Percentiles rank a stretch among this genome's conserved stretches.
These are phyloP conservation scores for Mus minutoides DNA, from an alignment of 2,797 vertebrate species.

Conservation along the genomic window DNA sequence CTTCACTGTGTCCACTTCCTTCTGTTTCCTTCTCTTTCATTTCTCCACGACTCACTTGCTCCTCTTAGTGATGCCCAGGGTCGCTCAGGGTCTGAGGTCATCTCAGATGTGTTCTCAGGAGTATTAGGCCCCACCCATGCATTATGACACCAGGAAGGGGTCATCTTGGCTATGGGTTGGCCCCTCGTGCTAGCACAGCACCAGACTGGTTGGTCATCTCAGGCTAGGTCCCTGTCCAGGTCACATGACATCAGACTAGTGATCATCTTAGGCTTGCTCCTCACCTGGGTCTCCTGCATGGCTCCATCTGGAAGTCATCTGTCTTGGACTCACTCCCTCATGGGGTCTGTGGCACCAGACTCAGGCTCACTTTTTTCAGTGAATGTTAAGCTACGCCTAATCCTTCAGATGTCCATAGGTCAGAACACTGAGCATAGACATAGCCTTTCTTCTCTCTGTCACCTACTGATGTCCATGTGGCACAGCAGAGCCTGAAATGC, in stretches of 20 bases:
- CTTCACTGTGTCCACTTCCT: neutral
- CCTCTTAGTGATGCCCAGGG: neutral
- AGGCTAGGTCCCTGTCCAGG: neutral
- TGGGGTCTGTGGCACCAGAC: neutral
- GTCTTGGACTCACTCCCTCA: neutral
- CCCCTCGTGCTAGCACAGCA: neutral
- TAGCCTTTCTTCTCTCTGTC: neutral
- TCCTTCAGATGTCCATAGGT: neutral
- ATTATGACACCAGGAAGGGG: neutral
- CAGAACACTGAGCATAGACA: neutral
- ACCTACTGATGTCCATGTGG: neutral
- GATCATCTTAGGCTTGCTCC: neutral
- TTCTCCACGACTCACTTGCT: neutral
- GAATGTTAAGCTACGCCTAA: neutral
- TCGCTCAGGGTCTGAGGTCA: neutral
- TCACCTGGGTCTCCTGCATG: neutral
- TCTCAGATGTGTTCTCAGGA: neutral
- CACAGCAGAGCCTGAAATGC: neutral
- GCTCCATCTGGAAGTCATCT: neutral
- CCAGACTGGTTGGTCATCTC: neutral
- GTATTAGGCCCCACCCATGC: neutral
- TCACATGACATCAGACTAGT: neutral
- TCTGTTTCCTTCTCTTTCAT: neutral
- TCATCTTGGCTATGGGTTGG: neutral
- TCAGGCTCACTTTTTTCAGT: neutral